Evolutionary conservation across 2,113 vertebrate genomes (phyloP), one percentile per base, ranked within the genome.

Genomic region (Anser brachyrhynchus): DNA sequence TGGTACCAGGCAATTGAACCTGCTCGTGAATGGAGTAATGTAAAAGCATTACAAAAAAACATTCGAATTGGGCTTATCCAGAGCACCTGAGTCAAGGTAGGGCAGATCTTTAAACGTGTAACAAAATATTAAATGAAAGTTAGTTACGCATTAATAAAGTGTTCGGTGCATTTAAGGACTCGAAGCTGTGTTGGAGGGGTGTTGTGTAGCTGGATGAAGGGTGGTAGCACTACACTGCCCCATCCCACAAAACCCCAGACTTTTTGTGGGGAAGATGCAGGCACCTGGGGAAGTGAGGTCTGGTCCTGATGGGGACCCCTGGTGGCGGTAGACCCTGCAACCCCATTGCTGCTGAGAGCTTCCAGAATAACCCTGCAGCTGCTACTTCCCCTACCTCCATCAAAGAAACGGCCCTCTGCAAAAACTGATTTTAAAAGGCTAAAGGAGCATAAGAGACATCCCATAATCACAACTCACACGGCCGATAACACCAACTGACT

Each of bases 21-120:
- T 35, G 8, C 5, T 39, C 11, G 39, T 39, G 39, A 20, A 46
- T 37, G 9, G 26, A 64, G 8, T 17, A 46, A 28, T 31, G 31
- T 8, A 0, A 7, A 77, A n/a, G 3, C 5, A 6, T 31, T 87
- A 18, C 2, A 28, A 25, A 59, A 87, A 1, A 13, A 28, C 21
- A 44, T 10, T 0, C 10, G 23, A 67, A 3, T 11, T 22, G 39
- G 65, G 17, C n/a, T 75, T 43, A 10, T 3, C 13, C 35, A 54
- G 58, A 64, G 21, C 41, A 59, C 3, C 0, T 62, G 6, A 13
- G 13, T 17, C 19, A 33, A 57, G 12, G 39, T 5, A 3, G 17
- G 23, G 22, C 33, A 10, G 2, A 0, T 25, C 9, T 51, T 41
- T 17, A 11, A 7, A 10, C 1, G 3, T 4, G 10, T 13, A 1